These are phyloP conservation scores for Nycticebus coucang DNA, from an alignment of 2,113 vertebrate genomes.

Conservation along the genomic window DNA sequence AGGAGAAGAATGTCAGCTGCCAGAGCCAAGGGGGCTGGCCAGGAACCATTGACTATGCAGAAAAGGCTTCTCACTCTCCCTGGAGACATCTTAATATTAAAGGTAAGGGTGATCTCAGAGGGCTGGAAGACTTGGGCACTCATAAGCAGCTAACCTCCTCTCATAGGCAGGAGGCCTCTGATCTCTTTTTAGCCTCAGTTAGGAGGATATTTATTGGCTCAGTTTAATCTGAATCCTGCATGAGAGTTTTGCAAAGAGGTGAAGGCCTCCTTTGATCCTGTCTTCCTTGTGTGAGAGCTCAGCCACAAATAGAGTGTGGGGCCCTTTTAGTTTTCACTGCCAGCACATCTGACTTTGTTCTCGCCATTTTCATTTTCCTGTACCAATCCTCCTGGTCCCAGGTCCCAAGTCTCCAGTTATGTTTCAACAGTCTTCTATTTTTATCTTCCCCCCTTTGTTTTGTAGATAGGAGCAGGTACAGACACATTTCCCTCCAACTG, in stretches of 20 bases:
- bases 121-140: neutral
- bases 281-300: neutral
- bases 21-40: neutral
- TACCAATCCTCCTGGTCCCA: neutral
- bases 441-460: constrained; percentile 19
- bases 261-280: neutral
- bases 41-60: neutral
- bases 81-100: neutral
- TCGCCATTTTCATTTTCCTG: neutral
- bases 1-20: neutral
- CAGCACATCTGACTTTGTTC: neutral
- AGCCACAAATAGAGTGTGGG: neutral
- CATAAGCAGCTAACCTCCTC: neutral
- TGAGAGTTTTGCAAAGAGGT: constrained; percentile 5
- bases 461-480: neutral
- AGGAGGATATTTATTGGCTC: neutral
- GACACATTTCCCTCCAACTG: neutral
- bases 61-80: neutral
- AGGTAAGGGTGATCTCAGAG: neutral
- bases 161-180: neutral
- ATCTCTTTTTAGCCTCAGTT: constrained; percentile 8
- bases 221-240: neutral
- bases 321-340: neutral
- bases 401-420: neutral
- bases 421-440: neutral